These are phyloP conservation scores for Spilogale gracilis DNA, from an alignment of 2,113 vertebrate species.

Conservation along the genomic window DNA sequence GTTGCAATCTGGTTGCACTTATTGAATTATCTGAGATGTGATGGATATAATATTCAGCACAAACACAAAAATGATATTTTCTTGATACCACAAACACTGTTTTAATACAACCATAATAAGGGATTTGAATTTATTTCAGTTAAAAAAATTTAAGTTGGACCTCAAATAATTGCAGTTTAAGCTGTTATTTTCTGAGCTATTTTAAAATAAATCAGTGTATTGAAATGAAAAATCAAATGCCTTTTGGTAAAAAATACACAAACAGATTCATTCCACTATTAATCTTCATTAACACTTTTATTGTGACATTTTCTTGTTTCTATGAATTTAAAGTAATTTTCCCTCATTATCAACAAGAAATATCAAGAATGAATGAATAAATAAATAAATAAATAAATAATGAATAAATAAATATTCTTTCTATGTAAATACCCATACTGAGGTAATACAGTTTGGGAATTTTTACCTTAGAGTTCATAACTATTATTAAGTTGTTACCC, in stretches of 20 bases:
- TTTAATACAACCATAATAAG: neutral
- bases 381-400: neutral
- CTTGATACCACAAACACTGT: neutral
- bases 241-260: neutral
- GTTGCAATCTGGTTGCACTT: neutral
- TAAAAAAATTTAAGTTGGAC: neutral
- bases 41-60: neutral
- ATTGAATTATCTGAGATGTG: neutral
- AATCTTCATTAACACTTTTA: neutral
- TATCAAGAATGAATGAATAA: neutral
- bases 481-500: neutral
- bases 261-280: neutral
- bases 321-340: neutral
- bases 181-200: neutral
- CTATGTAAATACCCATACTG: neutral
- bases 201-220: neutral
- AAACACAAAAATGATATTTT: neutral
- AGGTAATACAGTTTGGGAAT: neutral
- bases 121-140: neutral
- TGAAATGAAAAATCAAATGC: neutral
- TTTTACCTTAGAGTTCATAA: neutral
- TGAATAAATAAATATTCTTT: neutral
- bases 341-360: neutral
- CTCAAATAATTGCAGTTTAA: neutral
- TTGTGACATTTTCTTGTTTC: neutral